Evolutionary conservation across 2,888 invertebrate genomes (phyloP).

Genomic region (Eustalomyia histrio): DNA sequence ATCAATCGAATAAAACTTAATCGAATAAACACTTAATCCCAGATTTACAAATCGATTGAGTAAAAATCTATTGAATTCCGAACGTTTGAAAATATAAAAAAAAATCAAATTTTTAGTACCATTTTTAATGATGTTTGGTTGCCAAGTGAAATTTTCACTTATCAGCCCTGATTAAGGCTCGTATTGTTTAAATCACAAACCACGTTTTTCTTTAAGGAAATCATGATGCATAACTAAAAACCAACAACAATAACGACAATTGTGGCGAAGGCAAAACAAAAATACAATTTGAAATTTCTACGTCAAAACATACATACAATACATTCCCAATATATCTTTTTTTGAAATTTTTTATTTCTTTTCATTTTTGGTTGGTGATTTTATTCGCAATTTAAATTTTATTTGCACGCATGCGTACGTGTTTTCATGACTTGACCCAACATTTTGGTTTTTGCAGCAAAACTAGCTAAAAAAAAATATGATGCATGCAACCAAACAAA

Average conservation of each 20-base stretch:
- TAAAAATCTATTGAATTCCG: too few relatives aligned
- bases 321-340: neutral
- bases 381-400: slow-evolving; percentile 57
- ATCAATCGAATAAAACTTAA: too few relatives aligned
- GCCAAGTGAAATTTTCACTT: too few relatives aligned
- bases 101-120: too few relatives aligned
- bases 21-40: too few relatives aligned
- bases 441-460: slow-evolving; percentile 10
- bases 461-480: neutral
- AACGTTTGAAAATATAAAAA: too few relatives aligned
- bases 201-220: slow-evolving; percentile 10
- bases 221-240: slow-evolving; percentile 47
- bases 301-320: slow-evolving; percentile 13
- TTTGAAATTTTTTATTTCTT: slow-evolving; percentile 11
- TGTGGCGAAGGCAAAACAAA: neutral
- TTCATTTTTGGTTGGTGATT: neutral
- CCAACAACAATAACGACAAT: slow-evolving; percentile 7
- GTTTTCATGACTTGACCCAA: slow-evolving; percentile 14
- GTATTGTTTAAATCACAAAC: neutral
- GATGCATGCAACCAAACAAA: slow-evolving; percentile 11
- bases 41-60: too few relatives aligned
- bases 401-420: slow-evolving; percentile 62
- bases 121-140: too few relatives aligned
- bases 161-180: too few relatives aligned
- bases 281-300: slow-evolving; percentile 16